phyloP scores from a whole-genome alignment of 2,113 vertebrate genomes.

The Symphodus melops region DNA sequence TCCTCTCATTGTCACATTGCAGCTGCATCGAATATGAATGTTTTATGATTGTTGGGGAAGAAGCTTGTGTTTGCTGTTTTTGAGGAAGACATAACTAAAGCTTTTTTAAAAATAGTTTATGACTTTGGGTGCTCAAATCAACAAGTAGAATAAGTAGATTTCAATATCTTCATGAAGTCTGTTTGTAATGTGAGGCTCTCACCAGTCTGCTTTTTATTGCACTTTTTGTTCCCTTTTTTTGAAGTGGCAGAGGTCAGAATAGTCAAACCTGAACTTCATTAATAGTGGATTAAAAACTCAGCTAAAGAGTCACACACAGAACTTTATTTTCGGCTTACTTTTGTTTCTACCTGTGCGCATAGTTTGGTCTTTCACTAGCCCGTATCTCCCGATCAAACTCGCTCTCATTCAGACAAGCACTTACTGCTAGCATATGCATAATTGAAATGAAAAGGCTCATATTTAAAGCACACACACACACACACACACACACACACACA shows the following conservation, averaged over 20 bases:
- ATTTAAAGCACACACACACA: slow-evolving; percentile 29
- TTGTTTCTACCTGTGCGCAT: background rate
- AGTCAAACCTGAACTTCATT: too few species aligned
- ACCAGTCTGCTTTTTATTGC: too few species aligned
- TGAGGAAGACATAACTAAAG: background rate
- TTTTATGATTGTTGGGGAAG: slow-evolving; percentile 54
- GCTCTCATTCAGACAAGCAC: slow-evolving; percentile 9
- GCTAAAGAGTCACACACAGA: too few species aligned
- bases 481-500: slow-evolving; percentile 1
- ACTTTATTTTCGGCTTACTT: background rate
- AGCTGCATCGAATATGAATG: slow-evolving; percentile 59
- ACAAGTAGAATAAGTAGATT: background rate
- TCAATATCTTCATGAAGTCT: too few species aligned
- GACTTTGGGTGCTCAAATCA: background rate
- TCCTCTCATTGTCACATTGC: slow-evolving; percentile 63
- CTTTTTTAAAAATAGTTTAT: background rate
- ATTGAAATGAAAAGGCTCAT: slow-evolving; percentile 40
- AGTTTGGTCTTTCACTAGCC: background rate
- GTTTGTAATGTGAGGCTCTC: too few species aligned
- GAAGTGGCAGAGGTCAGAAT: too few species aligned
- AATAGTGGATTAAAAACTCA: too few species aligned
- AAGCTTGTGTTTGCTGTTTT: background rate
- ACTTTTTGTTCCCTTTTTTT: too few species aligned
- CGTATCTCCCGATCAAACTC: background rate
- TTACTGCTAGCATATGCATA: slow-evolving; percentile 46